Evolutionary conservation across 2,113 vertebrate genomes (phyloP).

Genomic region (rabbit (Oryctolagus cuniculus)): mOryCun1.1 NC_091442.1:3011001-3011500

Average conservation of each 20-base stretch:
- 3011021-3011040: accelerated
- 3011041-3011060: too few relatives aligned
- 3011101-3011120: background rate
- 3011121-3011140: background rate
- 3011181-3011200: background rate
- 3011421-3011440: background rate
- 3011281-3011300: background rate
- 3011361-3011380: background rate
- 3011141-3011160: background rate
- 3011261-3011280: background rate
- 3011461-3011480: background rate
- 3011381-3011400: background rate
- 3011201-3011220: background rate
- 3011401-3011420: background rate
- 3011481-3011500: background rate
- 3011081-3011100: background rate
- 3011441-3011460: background rate
- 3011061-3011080: accelerated
- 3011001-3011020: background rate
- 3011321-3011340: background rate
- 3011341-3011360: background rate
- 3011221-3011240: background rate
- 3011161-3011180: background rate
- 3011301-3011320: background rate
- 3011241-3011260: background rate